These are phyloP conservation scores for Acrossocheilus wenchowensis DNA, from an alignment of 2,797 vertebrate genomes.

Conservation along the genomic window DNA sequence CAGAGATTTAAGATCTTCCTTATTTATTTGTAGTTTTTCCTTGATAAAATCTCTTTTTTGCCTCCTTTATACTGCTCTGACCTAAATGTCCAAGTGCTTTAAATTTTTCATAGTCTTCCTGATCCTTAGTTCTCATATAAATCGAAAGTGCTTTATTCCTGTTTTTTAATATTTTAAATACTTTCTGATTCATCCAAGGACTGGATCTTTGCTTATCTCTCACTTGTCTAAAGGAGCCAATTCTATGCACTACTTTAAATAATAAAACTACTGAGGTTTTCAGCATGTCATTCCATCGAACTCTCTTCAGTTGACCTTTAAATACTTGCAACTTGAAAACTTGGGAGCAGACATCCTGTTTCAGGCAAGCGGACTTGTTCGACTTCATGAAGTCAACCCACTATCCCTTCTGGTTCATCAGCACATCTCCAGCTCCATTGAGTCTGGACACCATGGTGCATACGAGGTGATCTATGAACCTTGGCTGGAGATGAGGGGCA, in stretches of 20 bases:
- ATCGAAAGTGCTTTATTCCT: background rate
- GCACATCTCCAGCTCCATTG: no score
- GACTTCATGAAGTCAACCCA: no score
- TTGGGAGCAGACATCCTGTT: background rate
- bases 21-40: background rate
- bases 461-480: no score
- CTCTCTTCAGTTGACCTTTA: background rate
- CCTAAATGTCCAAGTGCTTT: background rate
- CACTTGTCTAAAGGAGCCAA: background rate
- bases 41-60: background rate
- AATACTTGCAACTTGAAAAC: background rate
- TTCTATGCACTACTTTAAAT: background rate
- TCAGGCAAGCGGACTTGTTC: no score
- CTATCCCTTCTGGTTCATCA: no score
- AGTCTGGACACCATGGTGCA: no score
- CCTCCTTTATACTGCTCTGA: background rate
- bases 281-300: background rate
- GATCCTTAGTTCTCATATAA: background rate
- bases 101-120: background rate
- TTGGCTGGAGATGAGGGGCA: no score
- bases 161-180: background rate
- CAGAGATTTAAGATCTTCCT: background rate
- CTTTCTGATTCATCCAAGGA: constrained; percentile 1
- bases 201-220: background rate
- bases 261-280: background rate